These are phyloP conservation scores for Gallinago stenura DNA, from an alignment of 2,797 vertebrate species.

Conservation along the genomic window DNA sequence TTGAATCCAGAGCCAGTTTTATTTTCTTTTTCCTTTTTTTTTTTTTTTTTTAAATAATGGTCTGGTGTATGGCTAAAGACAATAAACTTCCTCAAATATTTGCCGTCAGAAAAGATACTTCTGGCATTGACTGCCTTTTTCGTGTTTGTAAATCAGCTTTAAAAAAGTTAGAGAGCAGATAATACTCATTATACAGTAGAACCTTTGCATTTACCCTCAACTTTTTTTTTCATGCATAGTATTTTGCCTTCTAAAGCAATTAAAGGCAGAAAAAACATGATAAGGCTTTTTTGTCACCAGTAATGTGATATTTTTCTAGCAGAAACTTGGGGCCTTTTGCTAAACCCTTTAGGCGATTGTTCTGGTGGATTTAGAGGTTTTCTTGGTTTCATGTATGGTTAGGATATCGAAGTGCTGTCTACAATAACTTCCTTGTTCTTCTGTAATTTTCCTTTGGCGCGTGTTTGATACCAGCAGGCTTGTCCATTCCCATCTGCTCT, in stretches of 20 bases:
- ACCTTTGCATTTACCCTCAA: not conserved
- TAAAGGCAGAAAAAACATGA: not conserved
- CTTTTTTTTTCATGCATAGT: not conserved
- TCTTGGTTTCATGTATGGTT: constrained; percentile 28
- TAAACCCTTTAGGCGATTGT: not conserved
- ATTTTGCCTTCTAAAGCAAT: constrained; percentile 1
- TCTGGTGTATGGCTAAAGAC: not conserved
- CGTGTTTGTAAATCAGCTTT: not conserved
- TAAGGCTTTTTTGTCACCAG: constrained; percentile 4
- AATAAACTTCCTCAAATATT: not conserved
- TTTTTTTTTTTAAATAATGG: rapidly evolving
- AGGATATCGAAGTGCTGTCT: constrained; percentile 26
- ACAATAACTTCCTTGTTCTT: constrained; percentile 68
- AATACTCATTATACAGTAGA: not conserved
- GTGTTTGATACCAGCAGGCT: constrained; percentile 60
- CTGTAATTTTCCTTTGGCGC: constrained; percentile 64
- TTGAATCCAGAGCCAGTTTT: not conserved
- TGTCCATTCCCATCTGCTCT: constrained; percentile 66
- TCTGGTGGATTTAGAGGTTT: constrained; percentile 45
- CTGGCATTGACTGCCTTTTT: not conserved
- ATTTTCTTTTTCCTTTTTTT: rapidly evolving
- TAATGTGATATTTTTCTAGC: constrained; percentile 37
- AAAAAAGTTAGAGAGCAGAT: not conserved
- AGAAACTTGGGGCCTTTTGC: constrained; percentile 14
- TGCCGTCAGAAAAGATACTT: constrained; percentile 9